These are phyloP conservation scores for Hypselothyrea guttata DNA, from an alignment of 2,888 invertebrate genomes.

Conservation along the genomic window DNA sequence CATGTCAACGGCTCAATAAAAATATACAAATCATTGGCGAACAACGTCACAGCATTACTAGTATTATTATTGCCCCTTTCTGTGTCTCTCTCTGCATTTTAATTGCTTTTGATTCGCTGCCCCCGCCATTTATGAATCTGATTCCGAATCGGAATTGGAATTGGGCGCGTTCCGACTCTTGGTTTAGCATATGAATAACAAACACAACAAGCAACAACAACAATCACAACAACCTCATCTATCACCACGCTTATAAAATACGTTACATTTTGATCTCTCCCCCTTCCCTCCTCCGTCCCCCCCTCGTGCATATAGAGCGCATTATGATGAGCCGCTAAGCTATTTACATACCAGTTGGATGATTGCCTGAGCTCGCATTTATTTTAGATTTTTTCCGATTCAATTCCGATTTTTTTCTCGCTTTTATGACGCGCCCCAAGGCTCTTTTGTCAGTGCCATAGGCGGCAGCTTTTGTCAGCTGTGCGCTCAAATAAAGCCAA, in stretches of 20 bases:
- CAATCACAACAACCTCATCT: slow-evolving; percentile 17
- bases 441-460: not conserved
- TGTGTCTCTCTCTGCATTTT: slow-evolving; percentile 64
- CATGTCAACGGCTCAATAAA: slow-evolving; percentile 71
- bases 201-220: slow-evolving; percentile 9
- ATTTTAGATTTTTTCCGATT: not conserved
- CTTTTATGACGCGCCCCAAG: too few relatives aligned
- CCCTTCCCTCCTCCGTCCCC: slow-evolving; percentile 2
- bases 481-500: too few relatives aligned
- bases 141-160: slow-evolving; percentile 40
- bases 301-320: too few relatives aligned
- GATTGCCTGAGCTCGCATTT: slow-evolving; percentile 14
- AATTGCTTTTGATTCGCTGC: slow-evolving; percentile 72
- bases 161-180: slow-evolving; percentile 64
- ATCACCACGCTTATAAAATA: slow-evolving; percentile 10
- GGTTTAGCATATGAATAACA: slow-evolving; percentile 52
- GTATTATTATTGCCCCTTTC: slow-evolving; percentile 36
- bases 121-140: slow-evolving; percentile 60
- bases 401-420: too few relatives aligned
- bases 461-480: not conserved
- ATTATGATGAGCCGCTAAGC: slow-evolving; percentile 15
- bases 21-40: slow-evolving; percentile 52
- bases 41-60: slow-evolving; percentile 49
- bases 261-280: slow-evolving; percentile 22
- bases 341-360: slow-evolving; percentile 32